Base-by-base conservation (phyloP, 2,113 vertebrate genomes). In the Anser cygnoides region DNA sequence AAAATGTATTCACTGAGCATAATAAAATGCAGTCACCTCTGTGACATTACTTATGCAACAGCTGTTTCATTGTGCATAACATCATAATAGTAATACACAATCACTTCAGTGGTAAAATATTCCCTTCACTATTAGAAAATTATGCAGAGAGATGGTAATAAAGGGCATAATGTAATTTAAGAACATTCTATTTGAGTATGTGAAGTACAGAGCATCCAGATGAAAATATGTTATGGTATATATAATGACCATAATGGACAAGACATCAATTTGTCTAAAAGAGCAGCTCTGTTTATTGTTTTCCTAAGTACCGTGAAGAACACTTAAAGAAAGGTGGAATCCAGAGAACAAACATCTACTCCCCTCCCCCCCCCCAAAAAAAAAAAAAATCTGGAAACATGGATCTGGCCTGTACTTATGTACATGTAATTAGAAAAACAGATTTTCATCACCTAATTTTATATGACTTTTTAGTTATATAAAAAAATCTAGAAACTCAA, bases 21-120 rank as follows among this genome's bases (percentile, higher is more conserved):
- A 82, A 79, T 79, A 92, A 96, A 93, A 92, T 7, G 44, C 77
- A 96, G 84, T 85, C 92, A 96, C 74, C 91, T 91, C 87, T 93
- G 50, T 41, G 92, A 17, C 74, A 76, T 73, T 87, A 73, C 58
- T 84, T 79, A 79, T 33, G 55, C 74, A 94, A 73, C 71, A 95
- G 84, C 89, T 96, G 92, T 91, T 96, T 93, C 93, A 95, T 87
- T 93, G 91, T 89, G 91, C 91, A 91, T 92, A 82, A 68, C 76
- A 93, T 62, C 66, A 87, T 7, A 83, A 21, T 44, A 91, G 87
- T 39, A 92, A 78, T 90, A 54, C 74, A 67, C 80, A 90, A 26
- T 22, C 22, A 28, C 89, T 96, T 94, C 11, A 85, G 91, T 67
- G 74, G 67, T 77, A 96, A 92, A 93, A 96, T 94, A 96, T 94